Percentiles rank a stretch among this genome's conserved stretches.
phyloP scores from a whole-genome alignment of 64 coral and sea anemone genomes.

The Anthopleura sola region DNA sequence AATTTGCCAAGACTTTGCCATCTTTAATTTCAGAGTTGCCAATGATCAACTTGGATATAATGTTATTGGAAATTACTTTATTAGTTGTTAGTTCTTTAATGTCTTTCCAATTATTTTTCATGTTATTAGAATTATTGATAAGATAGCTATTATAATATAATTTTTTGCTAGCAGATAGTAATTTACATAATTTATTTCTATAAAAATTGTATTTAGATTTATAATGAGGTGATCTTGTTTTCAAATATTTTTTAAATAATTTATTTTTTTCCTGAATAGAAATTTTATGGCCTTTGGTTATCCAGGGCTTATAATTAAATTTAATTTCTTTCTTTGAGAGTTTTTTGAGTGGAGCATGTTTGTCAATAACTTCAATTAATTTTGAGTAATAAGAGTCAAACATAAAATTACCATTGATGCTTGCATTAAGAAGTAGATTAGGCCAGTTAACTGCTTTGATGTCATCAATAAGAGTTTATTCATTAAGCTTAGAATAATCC shows the following conservation, averaged over 20 bases:
- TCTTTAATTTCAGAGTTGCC: too few species aligned
- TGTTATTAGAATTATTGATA: slow-evolving; percentile 5
- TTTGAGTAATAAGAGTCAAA: slow-evolving; percentile 18
- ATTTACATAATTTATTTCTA: too few species aligned
- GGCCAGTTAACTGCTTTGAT: too few species aligned
- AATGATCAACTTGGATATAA: too few species aligned
- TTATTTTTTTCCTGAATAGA: slow-evolving; percentile 29
- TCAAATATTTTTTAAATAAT: slow-evolving; percentile 12
- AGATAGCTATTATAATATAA: slow-evolving; percentile 42
- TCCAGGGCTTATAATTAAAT: slow-evolving; percentile 39
- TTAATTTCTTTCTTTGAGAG: slow-evolving; percentile 9
- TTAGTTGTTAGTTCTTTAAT: too few species aligned
- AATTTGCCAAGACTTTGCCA: too few species aligned
- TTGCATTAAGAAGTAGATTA: too few species aligned
- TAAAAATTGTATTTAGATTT: too few species aligned
- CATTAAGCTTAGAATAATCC: too few species aligned
- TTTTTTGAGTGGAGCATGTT: slow-evolving; percentile 22
- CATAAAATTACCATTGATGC: background rate
- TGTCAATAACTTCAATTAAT: slow-evolving; percentile 12
- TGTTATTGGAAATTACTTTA: too few species aligned
- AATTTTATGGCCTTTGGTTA: slow-evolving; percentile 1
- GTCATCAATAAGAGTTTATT: too few species aligned
- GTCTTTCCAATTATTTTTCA: slow-evolving; percentile 32
- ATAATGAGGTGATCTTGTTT: slow-evolving; percentile 5
- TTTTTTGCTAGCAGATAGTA: slow-evolving; percentile 40